A percentile compares a stretch with the other conserved stretches of the same genome.
These are phyloP conservation scores for Cataglyphis rosenhaueri DNA, from an alignment of 2,888 invertebrate species.

Conservation along the genomic window DNA sequence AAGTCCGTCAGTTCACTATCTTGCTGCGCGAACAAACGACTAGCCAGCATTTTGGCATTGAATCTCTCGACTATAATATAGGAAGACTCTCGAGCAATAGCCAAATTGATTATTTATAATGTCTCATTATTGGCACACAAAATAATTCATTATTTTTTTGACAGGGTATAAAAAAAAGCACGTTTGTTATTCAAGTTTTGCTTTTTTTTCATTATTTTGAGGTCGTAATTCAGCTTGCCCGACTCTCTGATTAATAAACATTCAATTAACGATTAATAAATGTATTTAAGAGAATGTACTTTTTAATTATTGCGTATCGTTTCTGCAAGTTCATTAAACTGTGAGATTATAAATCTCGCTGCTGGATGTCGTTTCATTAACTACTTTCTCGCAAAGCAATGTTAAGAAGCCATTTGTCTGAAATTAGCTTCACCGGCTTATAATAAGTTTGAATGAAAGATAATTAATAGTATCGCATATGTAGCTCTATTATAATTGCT, in stretches of 20 bases:
- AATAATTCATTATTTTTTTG: not conserved
- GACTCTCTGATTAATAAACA: not conserved
- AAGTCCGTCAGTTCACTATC: conserved; percentile 53
- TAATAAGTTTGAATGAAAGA: conserved; percentile 62
- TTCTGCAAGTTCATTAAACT: conserved; percentile 66
- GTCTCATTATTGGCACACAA: not conserved
- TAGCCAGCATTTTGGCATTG: conserved; percentile 32
- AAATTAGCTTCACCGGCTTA: conserved; percentile 64
- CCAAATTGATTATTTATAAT: not conserved
- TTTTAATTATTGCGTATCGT: conserved; percentile 66
- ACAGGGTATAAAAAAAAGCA: not conserved
- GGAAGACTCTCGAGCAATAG: not conserved
- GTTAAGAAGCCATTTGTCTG: conserved; percentile 54
- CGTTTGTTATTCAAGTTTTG: not conserved
- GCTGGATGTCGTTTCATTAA: conserved; percentile 69
- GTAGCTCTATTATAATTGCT: conserved; percentile 13
- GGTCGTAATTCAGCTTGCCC: not conserved
- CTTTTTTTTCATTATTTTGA: not conserved
- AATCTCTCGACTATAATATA: conserved; percentile 4
- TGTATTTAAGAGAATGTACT: conserved; percentile 54
- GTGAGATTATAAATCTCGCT: conserved; percentile 71
- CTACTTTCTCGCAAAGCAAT: conserved; percentile 61
- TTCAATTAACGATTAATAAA: conserved; percentile 34
- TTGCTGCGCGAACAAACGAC: conserved; percentile 55
- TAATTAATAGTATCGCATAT: conserved; percentile 61